A percentile compares a stretch with the other conserved stretches of the same genome.
phyloP scores from a whole-genome alignment of 2,113 vertebrate genomes.

The Dasypus novemcinctus region DNA sequence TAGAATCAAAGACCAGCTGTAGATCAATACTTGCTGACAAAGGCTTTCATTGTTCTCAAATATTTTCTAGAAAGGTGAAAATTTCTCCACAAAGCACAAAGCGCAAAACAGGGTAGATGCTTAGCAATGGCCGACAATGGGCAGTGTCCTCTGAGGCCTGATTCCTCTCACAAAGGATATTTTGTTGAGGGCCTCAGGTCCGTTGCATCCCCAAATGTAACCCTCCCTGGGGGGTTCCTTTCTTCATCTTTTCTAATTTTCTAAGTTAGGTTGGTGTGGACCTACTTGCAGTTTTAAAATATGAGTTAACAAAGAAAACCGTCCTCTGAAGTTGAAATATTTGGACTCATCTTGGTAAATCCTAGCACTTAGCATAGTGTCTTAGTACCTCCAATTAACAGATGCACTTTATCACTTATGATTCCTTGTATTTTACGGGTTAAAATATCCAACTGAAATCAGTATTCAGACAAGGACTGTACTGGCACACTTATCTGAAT shows the following conservation, averaged over 20 bases:
- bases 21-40: constrained; percentile 72
- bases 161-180: constrained; percentile 28
- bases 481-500: background rate
- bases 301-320: background rate
- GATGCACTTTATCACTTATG: background rate
- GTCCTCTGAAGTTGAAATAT: background rate
- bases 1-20: constrained; percentile 72
- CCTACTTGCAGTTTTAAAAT: background rate
- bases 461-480: background rate
- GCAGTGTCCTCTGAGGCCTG: constrained; percentile 11
- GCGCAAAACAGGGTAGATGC: constrained; percentile 55
- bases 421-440: background rate
- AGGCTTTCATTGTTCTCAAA: constrained; percentile 70
- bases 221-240: background rate
- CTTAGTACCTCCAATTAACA: background rate
- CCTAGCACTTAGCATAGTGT: background rate
- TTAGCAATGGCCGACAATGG: constrained; percentile 60
- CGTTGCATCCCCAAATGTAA: constrained; percentile 4
- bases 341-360: background rate
- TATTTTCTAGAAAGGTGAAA: constrained; percentile 64
- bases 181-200: constrained; percentile 5
- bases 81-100: constrained; percentile 55
- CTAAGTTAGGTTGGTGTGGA: background rate
- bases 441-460: background rate
- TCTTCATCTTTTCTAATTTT: constrained; percentile 24